Evolutionary conservation across 2,888 invertebrate species (phyloP), one percentile per base, ranked within the genome.

Genomic region (Polymixis lichenea): DNA sequence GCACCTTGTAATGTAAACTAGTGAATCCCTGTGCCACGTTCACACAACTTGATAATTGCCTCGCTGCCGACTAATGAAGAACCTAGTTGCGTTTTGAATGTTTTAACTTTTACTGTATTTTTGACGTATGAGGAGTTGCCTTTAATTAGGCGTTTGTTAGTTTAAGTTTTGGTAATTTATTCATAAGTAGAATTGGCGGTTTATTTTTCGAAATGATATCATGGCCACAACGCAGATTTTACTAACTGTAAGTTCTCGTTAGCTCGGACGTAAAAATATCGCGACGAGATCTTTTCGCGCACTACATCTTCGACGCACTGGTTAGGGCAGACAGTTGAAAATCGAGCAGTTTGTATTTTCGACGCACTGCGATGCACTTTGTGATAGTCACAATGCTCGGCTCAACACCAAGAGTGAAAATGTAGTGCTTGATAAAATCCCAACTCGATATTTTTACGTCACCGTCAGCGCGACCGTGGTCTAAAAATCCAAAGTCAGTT

Each of bases 1-100:
- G 74, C 70, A 81, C 72, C 62, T 83, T 80, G 83, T 86, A 85
- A 86, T 83, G 83, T 70, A 83, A 81, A 83, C 82, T 69, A 66
- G 25, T 38, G 74, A 69, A 69, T 72, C 60, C 75, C 43, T 69
- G 66, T 64, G 74, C 46, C 75, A 74, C 75, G 80, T 83, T 84
- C 75, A 70, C 81, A 65, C 32, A 77, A 78, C 81, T 75, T 72
- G 75, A 71, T 86, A 86, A 86, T 85, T 85, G 72, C 86, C 43
- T 38, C 72, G 58, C 65, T 67, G 38, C 19, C 66, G 60, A 78
- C 75, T 83, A 72, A 83, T 85, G 77, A 75, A 69, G 74, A 75
- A 72, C 55, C 46, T 73, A 78, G 61, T 55, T 70, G 56, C 25
- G 72, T 74, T 67, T 64, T 64, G 53, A 68, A 65, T 60, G 56